Percentiles rank a stretch among this genome's conserved stretches.
phyloP scores from a whole-genome alignment of 2,797 vertebrate genomes.

The Simalia tracyae region DNA sequence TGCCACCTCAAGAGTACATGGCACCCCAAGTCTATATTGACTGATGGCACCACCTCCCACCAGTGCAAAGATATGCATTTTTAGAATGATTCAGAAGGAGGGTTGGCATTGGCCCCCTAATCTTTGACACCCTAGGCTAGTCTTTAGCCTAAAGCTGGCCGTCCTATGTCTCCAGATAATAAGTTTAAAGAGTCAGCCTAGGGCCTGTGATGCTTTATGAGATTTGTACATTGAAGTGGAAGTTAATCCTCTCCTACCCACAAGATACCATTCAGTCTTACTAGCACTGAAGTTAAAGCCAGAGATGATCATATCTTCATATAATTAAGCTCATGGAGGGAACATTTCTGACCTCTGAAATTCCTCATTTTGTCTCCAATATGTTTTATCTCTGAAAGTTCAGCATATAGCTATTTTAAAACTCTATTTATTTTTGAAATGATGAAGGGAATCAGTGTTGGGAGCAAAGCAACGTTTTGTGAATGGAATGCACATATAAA shows the following conservation, averaged over 20 bases:
- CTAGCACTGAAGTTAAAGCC: background rate
- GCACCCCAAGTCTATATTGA: background rate
- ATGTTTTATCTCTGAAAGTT: background rate
- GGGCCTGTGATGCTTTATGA: background rate
- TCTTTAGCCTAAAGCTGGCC: background rate
- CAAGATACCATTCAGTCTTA: background rate
- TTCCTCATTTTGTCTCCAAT: background rate
- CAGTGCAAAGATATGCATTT: background rate
- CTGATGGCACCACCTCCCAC: background rate
- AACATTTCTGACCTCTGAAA: background rate
- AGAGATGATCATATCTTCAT: background rate
- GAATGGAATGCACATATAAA: slow-evolving; percentile 2
- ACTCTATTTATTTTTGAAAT: background rate
- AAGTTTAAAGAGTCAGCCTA: background rate
- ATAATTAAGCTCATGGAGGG: background rate
- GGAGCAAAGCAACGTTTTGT: slow-evolving; percentile 27
- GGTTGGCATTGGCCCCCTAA: background rate
- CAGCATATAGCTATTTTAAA: slow-evolving; percentile 8
- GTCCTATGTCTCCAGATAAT: background rate
- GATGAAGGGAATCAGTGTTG: background rate
- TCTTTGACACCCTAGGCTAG: background rate
- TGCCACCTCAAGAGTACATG: background rate
- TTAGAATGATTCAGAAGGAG: background rate
- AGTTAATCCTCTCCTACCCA: background rate
- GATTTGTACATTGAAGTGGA: background rate